A percentile compares a stretch with the other conserved stretches of the same genome.
These are phyloP conservation scores for Callimorpha dominula DNA, from an alignment of 2,888 invertebrate genomes.

Conservation along the genomic window DNA sequence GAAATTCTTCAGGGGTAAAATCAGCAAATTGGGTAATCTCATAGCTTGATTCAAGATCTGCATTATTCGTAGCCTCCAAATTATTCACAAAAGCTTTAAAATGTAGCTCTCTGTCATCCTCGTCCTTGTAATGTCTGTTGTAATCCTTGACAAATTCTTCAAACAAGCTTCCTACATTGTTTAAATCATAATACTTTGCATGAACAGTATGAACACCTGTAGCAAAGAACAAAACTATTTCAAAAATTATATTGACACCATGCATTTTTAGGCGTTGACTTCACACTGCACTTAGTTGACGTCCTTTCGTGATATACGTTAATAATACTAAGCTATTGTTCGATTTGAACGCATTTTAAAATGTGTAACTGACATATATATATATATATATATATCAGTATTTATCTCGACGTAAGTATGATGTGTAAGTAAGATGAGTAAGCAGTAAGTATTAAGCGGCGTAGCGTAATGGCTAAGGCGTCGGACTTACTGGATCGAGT, in stretches of 20 bases:
- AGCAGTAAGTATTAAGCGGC: too few species aligned
- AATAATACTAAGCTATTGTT: too few species aligned
- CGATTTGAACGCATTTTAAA: too few species aligned
- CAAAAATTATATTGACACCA: conserved; percentile 4
- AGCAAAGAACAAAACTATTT: neutral
- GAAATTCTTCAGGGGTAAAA: conserved; percentile 7
- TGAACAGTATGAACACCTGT: neutral
- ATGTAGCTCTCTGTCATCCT: neutral
- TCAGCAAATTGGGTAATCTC: conserved; percentile 11
- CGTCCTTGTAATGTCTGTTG: conserved; percentile 6
- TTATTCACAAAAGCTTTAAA: conserved; percentile 14
- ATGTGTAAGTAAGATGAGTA: too few species aligned
- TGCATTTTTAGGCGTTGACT: conserved; percentile 10
- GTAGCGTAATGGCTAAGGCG: too few species aligned
- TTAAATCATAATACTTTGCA: conserved; percentile 13
- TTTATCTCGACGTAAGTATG: too few species aligned
- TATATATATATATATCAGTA: too few species aligned
- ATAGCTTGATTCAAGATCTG: neutral
- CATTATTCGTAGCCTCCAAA: conserved; percentile 10
- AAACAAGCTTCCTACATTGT: conserved; percentile 2
- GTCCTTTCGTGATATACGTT: too few species aligned
- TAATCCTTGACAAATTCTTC: conserved; percentile 2
- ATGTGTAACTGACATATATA: too few species aligned
- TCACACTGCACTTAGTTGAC: neutral
- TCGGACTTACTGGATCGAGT: too few species aligned